Base-by-base conservation (phyloP, 1,140 invertebrate genomes). In the Lasioglossum baleicum region DNA sequence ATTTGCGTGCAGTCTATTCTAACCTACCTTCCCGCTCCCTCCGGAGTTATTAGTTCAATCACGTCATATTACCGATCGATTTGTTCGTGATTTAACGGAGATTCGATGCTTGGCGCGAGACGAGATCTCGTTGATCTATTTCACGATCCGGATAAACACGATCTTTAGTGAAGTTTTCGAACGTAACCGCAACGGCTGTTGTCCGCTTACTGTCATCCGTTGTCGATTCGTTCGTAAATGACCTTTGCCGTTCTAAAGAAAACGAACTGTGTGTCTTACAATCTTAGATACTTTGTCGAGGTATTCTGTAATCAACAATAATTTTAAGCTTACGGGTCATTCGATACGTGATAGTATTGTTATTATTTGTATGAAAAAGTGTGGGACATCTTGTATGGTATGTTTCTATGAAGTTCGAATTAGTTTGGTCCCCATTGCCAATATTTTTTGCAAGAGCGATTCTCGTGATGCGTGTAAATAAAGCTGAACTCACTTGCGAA, bases 1-100 rank as follows among this genome's bases (percentile, higher is more conserved):
- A 87, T 88, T 84, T 85, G 75, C 61, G 77, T 86, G 66, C 67
- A 58, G 68, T 82, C 58, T 75, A 85, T 75, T 86, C 85, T 89
- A 89, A 89, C 87, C 87, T 89, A 86, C 58, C 61, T 67, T 61
- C 20, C 56, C n/a, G 74, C 66, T 61, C 63, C 44, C 71, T 86
- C 22, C 42, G n/a, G 17, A 85, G 26, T 82, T 80, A 69, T 85
- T 68, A 61, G 53, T 68, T 80, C 22, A 48, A 75, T 75, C 64
- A 40, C 67, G 31, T 76, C 11, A 56, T 7, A 53, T 69, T 53
- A 35, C 48, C 17, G 51, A 68, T 69, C 35, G 26, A 68, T 69
- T 81, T 10, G 26, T 42, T 35, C 17, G 42, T 10, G 11, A 69
- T 69, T 81, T 69, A 63, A 15, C 13, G 63, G 51, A 44, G 40